Evolutionary conservation across 2,113 vertebrate species (phyloP).

Genomic region (Vidua chalybeata): DNA sequence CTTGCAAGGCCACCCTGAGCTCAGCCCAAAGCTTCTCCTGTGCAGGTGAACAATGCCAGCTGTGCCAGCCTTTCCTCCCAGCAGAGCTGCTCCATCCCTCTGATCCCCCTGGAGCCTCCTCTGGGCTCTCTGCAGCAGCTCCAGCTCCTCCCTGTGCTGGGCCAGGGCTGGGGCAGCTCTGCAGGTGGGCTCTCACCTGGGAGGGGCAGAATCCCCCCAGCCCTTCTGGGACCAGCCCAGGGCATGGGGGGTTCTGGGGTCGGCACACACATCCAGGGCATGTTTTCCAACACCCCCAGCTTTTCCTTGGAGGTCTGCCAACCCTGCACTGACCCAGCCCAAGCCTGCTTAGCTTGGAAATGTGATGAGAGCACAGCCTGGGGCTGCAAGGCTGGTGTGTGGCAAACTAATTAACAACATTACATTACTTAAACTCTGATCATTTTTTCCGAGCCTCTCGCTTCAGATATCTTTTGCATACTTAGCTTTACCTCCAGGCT

Average conservation of each 20-base stretch:
- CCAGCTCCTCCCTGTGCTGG: not conserved
- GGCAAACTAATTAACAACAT: conserved; percentile 49
- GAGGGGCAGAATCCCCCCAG: not conserved
- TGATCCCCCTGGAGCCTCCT: not conserved
- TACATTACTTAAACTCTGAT: not conserved
- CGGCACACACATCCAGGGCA: not conserved
- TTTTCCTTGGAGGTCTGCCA: not conserved
- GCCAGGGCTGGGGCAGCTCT: not conserved
- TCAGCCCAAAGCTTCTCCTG: not conserved
- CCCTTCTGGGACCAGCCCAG: not conserved
- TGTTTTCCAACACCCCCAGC: not conserved
- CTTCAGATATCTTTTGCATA: conserved; percentile 9
- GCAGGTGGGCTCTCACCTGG: not conserved
- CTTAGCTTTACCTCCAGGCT: conserved; percentile 38
- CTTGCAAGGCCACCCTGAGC: fast-evolving
- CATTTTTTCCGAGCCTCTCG: not conserved
- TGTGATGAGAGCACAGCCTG: not conserved
- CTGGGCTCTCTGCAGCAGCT: not conserved
- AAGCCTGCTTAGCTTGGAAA: not conserved
- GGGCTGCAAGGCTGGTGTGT: not conserved
- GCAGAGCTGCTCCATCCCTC: not conserved
- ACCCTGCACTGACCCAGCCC: not conserved
- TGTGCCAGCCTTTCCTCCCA: not conserved
- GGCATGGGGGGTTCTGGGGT: fast-evolving
- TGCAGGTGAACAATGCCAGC: not conserved